These are phyloP conservation scores for Lithophane ornitopus DNA, from an alignment of 2,888 invertebrate species.

Conservation along the genomic window DNA sequence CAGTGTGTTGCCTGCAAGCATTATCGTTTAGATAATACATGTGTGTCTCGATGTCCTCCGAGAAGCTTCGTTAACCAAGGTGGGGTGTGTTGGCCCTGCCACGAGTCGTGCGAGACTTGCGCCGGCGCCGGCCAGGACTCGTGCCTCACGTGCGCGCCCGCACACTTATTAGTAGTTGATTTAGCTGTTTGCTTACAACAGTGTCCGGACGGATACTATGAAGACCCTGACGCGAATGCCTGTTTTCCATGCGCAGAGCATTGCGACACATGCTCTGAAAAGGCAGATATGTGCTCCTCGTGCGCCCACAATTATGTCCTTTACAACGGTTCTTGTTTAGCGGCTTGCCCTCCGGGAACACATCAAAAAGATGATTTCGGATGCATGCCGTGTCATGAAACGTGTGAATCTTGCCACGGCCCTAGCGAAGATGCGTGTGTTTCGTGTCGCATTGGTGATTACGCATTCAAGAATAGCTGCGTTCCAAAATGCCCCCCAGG, in stretches of 20 bases:
- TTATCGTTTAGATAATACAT: conserved; percentile 95
- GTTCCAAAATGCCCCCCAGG: conserved; percentile 93
- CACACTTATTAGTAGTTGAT: conserved; percentile 95
- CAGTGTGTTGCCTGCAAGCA: conserved; percentile 96
- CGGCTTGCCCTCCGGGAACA: conserved; percentile 95
- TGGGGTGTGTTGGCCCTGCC: conserved; percentile 96
- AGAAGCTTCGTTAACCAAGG: conserved; percentile 95
- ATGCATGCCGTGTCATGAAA: conserved; percentile 94
- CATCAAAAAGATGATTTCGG: conserved; percentile 97
- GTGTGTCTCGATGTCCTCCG: conserved; percentile 95
- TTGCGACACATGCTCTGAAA: conserved; percentile 96
- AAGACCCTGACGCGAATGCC: conserved; percentile 94
- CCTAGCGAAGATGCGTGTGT: conserved; percentile 94
- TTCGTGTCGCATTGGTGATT: conserved; percentile 94
- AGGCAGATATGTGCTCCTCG: conserved; percentile 95
- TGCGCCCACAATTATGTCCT: conserved; percentile 97
- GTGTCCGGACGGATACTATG: conserved; percentile 97
- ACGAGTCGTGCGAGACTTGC: conserved; percentile 97
- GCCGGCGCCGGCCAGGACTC: conserved; percentile 96
- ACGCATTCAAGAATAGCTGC: conserved; percentile 93
- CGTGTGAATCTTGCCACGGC: conserved; percentile 96
- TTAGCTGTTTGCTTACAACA: conserved; percentile 96
- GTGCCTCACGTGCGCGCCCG: conserved; percentile 95
- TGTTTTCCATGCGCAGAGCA: conserved; percentile 97
- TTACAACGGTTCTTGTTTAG: conserved; percentile 95